These are phyloP conservation scores for Drosophila simulans DNA, from an alignment of 1,140 invertebrate species.

Conservation along the genomic window DNA sequence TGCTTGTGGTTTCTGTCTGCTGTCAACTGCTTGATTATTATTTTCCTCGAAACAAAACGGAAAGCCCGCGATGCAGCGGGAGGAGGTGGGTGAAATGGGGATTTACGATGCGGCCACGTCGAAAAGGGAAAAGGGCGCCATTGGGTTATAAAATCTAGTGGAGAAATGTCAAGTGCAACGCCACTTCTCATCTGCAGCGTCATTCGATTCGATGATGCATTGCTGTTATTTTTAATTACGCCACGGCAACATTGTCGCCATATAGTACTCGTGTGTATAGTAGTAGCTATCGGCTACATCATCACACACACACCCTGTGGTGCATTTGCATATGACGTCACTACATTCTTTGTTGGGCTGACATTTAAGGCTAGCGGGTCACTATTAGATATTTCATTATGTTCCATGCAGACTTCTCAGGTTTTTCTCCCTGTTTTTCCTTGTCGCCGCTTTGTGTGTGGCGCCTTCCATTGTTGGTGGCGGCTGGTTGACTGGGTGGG, in stretches of 20 bases:
- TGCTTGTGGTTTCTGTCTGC: slow-evolving; percentile 58
- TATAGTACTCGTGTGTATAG: neutral
- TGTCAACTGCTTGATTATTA: slow-evolving; percentile 52
- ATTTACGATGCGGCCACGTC: slow-evolving; percentile 52
- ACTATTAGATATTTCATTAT: slow-evolving; percentile 69
- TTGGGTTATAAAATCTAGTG: slow-evolving; percentile 67
- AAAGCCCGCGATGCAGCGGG: slow-evolving; percentile 15
- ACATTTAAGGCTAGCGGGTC: slow-evolving; percentile 75
- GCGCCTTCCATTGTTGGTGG: slow-evolving; percentile 51
- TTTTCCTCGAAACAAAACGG: slow-evolving; percentile 62
- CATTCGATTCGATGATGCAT: slow-evolving; percentile 75
- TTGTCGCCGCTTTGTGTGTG: slow-evolving; percentile 29
- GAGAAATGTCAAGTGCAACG: slow-evolving; percentile 75
- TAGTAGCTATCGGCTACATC: neutral
- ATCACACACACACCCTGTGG: slow-evolving; percentile 25
- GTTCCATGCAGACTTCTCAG: slow-evolving; percentile 46
- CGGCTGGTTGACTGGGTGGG: slow-evolving; percentile 6
- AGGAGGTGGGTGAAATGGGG: neutral
- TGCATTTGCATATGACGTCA: slow-evolving; percentile 75
- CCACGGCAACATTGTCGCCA: slow-evolving; percentile 49
- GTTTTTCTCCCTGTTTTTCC: slow-evolving; percentile 45
- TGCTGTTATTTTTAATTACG: slow-evolving; percentile 79
- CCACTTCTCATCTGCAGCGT: slow-evolving; percentile 54
- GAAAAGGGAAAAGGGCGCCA: slow-evolving; percentile 69
- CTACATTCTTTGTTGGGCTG: slow-evolving; percentile 44